phyloP scores from a whole-genome alignment of 2,113 vertebrate species.

The Syrmaticus mikado region DNA sequence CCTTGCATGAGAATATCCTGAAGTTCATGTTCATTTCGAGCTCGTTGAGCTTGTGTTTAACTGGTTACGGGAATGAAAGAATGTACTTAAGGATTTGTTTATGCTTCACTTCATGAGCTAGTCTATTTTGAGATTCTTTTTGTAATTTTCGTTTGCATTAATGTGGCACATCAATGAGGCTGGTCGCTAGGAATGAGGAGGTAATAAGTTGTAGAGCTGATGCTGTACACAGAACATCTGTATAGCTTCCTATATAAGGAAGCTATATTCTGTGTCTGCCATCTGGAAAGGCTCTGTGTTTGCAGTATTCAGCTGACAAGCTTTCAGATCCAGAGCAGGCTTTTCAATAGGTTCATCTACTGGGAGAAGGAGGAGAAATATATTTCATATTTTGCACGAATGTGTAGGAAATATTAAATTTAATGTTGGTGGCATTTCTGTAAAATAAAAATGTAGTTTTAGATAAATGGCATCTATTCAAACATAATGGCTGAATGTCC shows the following conservation, averaged over 20 bases:
- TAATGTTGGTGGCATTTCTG: background rate
- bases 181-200: background rate
- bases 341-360: background rate
- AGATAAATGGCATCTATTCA: background rate
- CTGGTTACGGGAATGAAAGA: background rate
- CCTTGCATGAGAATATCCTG: constrained; percentile 6
- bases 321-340: constrained; percentile 11
- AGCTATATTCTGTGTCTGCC: constrained; percentile 1
- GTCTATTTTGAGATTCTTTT: constrained; percentile 27
- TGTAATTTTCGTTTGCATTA: constrained; percentile 21
- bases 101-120: background rate
- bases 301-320: background rate
- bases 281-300: constrained; percentile 26
- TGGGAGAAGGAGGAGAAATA: background rate
- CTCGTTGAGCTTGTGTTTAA: background rate
- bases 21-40: background rate
- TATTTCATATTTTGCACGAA: background rate
- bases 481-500: background rate
- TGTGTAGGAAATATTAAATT: background rate
- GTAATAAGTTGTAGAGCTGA: constrained; percentile 28
- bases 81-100: constrained; percentile 38
- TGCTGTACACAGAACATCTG: constrained; percentile 24
- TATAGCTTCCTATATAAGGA: constrained; percentile 26
- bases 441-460: background rate
- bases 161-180: background rate